A percentile compares a stretch with the other conserved stretches of the same genome.
These are phyloP conservation scores for Rhogogaster chlorosoma DNA, from an alignment of 2,888 invertebrate species.

Conservation along the genomic window DNA sequence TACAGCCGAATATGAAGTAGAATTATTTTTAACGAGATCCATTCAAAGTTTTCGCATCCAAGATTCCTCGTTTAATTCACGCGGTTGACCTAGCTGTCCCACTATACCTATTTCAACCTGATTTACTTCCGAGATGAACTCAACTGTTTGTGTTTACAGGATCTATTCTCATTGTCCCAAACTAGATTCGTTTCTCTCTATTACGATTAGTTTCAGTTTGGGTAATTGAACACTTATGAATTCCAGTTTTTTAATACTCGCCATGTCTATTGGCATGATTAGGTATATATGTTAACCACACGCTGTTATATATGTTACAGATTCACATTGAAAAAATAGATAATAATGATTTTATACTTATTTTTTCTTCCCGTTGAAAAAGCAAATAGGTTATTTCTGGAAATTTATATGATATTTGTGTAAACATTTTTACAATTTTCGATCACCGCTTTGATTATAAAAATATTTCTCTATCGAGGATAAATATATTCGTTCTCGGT, in stretches of 20 bases:
- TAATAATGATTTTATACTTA: constrained; percentile 5
- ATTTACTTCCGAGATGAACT: neutral
- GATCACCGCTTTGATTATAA: neutral
- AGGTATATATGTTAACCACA: neutral
- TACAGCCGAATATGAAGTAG: neutral
- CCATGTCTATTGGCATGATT: neutral
- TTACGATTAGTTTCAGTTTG: neutral
- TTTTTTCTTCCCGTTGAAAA: neutral
- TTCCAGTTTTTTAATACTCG: neutral
- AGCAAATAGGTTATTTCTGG: neutral
- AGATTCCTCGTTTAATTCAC: neutral
- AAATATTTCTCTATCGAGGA: neutral
- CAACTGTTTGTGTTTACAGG: neutral
- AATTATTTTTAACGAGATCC: constrained; percentile 1
- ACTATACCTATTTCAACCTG: neutral
- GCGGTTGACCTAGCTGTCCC: neutral
- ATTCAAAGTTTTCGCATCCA: neutral
- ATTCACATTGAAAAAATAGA: neutral
- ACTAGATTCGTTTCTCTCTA: neutral
- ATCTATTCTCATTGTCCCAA: neutral
- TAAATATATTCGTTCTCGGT: neutral
- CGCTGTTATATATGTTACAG: neutral
- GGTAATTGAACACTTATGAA: neutral
- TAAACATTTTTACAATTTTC: neutral
- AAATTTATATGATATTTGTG: neutral